Conservation (phyloP, 1,140 invertebrate species). For the Phthorimaea operculella region DNA sequence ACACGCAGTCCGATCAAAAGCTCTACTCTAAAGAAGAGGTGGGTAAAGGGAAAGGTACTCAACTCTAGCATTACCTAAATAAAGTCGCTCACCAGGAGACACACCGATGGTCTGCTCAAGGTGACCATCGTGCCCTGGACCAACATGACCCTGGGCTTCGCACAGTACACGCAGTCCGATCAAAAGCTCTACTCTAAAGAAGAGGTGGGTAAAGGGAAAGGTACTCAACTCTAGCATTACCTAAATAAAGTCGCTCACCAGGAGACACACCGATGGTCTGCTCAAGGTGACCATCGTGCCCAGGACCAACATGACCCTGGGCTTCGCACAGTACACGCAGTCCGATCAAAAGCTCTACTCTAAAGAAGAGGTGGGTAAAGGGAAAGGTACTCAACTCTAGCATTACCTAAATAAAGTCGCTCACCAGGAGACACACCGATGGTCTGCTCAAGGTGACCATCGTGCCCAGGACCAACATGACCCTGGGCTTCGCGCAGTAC, state of each 20-base stretch:
- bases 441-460: slow-evolving; percentile 97
- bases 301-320: slow-evolving; percentile 87
- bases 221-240: too few relatives aligned
- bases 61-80: neutral
- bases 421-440: slow-evolving; percentile 92
- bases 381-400: too few relatives aligned
- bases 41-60: too few relatives aligned
- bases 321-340: slow-evolving; percentile 93
- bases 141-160: slow-evolving; percentile 89
- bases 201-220: slow-evolving; percentile 75
- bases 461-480: slow-evolving; percentile 89
- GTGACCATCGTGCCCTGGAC: slow-evolving; percentile 95
- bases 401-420: too few relatives aligned
- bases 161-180: slow-evolving; percentile 92
- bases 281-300: slow-evolving; percentile 96
- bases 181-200: slow-evolving; percentile 87
- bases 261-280: slow-evolving; percentile 57
- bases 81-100: slow-evolving; percentile 96
- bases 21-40: slow-evolving; percentile 69
- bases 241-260: too few relatives aligned
- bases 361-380: slow-evolving; percentile 77
- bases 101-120: slow-evolving; percentile 96
- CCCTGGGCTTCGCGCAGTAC: slow-evolving; percentile 94
- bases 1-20: slow-evolving; percentile 90
- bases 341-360: slow-evolving; percentile 89